Evolutionary conservation across 2,888 invertebrate species (phyloP).

Genomic region (Nymphalis c-album): DNA sequence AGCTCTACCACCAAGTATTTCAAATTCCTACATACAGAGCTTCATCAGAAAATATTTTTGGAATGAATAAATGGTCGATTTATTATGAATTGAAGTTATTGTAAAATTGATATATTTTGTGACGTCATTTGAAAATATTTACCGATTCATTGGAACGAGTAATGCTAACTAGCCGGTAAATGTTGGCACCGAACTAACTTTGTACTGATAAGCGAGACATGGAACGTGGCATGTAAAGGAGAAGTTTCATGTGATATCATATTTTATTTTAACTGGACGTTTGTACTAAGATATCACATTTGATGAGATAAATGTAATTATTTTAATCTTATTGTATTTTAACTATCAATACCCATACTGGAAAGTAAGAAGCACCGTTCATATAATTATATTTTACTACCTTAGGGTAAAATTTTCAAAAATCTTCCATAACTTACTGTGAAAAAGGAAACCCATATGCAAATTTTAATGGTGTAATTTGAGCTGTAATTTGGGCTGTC

Average conservation of each 20-base stretch:
- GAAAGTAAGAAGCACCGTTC: no score
- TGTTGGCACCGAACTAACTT: conserved; percentile 21
- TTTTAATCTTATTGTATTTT: neutral
- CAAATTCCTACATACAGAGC: conserved; percentile 6
- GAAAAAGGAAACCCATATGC: no score
- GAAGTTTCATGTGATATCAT: conserved; percentile 11
- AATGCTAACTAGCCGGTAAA: conserved; percentile 15
- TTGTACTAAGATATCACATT: neutral
- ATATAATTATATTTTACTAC: no score
- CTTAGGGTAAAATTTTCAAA: no score
- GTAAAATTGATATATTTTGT: conserved; percentile 17
- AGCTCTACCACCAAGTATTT: no score
- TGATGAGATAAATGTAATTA: neutral
- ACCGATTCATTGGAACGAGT: conserved; percentile 3
- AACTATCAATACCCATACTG: neutral
- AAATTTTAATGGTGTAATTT: no score
- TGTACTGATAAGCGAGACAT: conserved; percentile 22
- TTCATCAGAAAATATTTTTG: neutral
- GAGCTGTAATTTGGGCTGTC: no score
- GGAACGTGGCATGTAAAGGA: conserved; percentile 15
- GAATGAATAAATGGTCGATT: neutral
- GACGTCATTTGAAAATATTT: conserved; percentile 6
- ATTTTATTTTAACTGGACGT: conserved; percentile 10
- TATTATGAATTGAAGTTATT: neutral
- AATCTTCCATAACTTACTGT: no score